These are phyloP conservation scores for Brachypodius melanocephalos DNA, from an alignment of 2,113 vertebrate genomes.

Conservation along the genomic window DNA sequence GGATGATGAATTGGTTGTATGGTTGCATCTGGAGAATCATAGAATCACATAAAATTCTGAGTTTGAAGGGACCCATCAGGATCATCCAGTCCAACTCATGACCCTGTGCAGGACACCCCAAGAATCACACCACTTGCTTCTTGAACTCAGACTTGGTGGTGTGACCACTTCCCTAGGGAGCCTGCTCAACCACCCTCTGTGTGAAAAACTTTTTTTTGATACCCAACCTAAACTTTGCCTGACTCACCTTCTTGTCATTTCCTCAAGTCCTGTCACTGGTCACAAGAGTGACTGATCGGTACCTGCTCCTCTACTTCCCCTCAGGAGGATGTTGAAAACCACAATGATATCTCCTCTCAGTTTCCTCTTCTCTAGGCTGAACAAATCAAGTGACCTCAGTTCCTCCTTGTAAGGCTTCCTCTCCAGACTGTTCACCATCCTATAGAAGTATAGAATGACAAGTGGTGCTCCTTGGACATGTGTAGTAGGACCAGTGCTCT, in stretches of 20 bases:
- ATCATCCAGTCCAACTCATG: background rate
- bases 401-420: background rate
- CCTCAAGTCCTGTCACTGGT: background rate
- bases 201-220: background rate
- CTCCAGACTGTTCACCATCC: background rate
- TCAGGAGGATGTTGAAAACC: background rate
- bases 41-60: background rate
- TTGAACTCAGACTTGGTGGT: background rate
- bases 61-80: background rate
- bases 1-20: background rate
- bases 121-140: background rate
- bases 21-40: background rate
- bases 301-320: background rate
- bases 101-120: background rate
- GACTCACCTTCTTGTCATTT: background rate
- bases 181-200: background rate
- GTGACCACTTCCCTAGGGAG: background rate
- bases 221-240: background rate
- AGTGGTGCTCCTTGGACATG: background rate
- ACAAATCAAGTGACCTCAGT: background rate
- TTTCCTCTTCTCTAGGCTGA: background rate
- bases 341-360: background rate
- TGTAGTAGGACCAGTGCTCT: background rate
- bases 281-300: background rate
- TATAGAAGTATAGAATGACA: background rate